Conservation (phyloP, 2,113 vertebrate genomes). For the Dicentrarchus labrax region DNA sequence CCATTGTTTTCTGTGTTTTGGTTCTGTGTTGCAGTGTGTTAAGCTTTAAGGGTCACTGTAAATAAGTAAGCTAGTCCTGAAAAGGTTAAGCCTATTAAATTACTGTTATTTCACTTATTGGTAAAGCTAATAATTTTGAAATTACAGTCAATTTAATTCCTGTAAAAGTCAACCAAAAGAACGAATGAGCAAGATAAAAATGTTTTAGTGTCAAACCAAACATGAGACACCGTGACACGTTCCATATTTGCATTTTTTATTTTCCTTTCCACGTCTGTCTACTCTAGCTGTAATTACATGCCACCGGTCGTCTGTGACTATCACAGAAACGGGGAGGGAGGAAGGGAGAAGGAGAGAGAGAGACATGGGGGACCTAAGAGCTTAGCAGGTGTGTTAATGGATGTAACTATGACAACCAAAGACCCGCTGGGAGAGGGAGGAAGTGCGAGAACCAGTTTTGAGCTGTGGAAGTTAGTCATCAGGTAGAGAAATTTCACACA, state of each 20-base stretch:
- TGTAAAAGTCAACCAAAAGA: too few relatives aligned
- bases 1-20: too few relatives aligned
- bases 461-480: constrained; percentile 54
- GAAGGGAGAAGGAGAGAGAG: background rate
- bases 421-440: constrained; percentile 62
- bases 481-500: background rate
- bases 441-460: constrained; percentile 48
- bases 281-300: constrained; percentile 13
- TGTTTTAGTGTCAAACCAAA: background rate
- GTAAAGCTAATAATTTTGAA: too few relatives aligned
- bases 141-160: too few relatives aligned
- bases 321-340: constrained; percentile 5
- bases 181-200: background rate
- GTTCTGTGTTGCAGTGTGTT: too few relatives aligned
- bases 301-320: background rate
- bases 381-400: constrained; percentile 74
- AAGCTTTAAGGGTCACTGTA: too few relatives aligned
- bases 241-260: background rate
- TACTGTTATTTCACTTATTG: too few relatives aligned
- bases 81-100: too few relatives aligned
- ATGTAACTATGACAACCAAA: constrained; percentile 74
- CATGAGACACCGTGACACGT: background rate
- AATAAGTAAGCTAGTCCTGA: too few relatives aligned
- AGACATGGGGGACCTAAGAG: constrained; percentile 44
- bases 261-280: background rate